phyloP scores from a whole-genome alignment of 2,888 invertebrate genomes.

The Diaphora mendica region DNA sequence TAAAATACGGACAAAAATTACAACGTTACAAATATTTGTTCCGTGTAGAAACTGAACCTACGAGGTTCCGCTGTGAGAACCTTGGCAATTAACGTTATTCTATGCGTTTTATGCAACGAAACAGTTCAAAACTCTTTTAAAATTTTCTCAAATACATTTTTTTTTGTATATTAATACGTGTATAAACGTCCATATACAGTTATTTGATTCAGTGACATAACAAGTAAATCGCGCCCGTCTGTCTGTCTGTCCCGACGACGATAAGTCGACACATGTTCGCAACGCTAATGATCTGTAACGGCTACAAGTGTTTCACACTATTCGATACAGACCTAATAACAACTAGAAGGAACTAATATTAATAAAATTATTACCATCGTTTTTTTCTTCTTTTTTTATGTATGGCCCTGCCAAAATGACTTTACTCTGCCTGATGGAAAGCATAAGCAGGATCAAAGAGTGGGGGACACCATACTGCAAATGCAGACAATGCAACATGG shows the following conservation, averaged over 20 bases:
- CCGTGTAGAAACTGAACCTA: not conserved
- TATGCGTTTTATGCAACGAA: too few species aligned
- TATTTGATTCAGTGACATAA: slow-evolving; percentile 38
- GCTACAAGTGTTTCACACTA: slow-evolving; percentile 59
- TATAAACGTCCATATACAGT: not conserved
- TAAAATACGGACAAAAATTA: too few species aligned
- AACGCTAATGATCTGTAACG: slow-evolving; percentile 59
- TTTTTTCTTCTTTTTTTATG: too few species aligned
- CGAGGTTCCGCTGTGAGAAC: not conserved
- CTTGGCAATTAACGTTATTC: too few species aligned
- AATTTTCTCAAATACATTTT: not conserved
- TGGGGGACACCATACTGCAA: too few species aligned
- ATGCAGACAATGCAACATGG: too few species aligned
- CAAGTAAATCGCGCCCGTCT: slow-evolving; percentile 60
- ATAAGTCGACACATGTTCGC: slow-evolving; percentile 60
- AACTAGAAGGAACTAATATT: slow-evolving; percentile 25
- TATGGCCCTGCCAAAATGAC: too few species aligned
- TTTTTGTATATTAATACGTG: not conserved
- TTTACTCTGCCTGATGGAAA: too few species aligned
- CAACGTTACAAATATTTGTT: too few species aligned
- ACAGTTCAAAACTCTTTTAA: too few species aligned
- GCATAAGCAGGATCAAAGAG: too few species aligned
- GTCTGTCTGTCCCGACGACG: slow-evolving; percentile 55
- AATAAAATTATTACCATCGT: not conserved
- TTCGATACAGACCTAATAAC: slow-evolving; percentile 17